phyloP scores from a whole-genome alignment of 2,888 invertebrate genomes.

The Lampropteryx suffumata region DNA sequence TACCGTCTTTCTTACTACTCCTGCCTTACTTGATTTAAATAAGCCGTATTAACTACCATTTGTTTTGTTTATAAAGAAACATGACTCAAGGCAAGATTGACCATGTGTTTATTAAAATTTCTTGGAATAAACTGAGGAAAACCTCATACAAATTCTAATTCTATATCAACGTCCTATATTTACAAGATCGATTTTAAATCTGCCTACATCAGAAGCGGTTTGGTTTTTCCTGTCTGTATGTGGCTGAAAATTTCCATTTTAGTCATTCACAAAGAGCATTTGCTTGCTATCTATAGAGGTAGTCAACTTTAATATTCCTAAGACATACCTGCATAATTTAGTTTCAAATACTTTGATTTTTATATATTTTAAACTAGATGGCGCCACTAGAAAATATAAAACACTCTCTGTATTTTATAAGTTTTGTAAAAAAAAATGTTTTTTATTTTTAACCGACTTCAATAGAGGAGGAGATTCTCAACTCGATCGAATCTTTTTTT shows the following conservation, averaged over 20 bases:
- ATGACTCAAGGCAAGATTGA: constrained; percentile 21
- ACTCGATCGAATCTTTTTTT: too few relatives aligned
- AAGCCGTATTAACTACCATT: constrained; percentile 2
- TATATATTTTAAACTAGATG: too few relatives aligned
- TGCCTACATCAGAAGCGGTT: constrained; percentile 17
- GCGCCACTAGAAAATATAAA: too few relatives aligned
- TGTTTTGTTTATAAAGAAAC: constrained; percentile 5
- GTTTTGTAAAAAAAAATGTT: too few relatives aligned
- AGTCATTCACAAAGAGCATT: too few relatives aligned
- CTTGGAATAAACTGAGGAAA: constrained; percentile 38
- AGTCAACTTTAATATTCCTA: too few relatives aligned
- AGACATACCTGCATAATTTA: too few relatives aligned
- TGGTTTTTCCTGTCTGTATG: constrained; percentile 23
- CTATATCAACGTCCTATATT: not conserved
- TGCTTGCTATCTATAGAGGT: too few relatives aligned
- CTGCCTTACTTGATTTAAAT: not conserved
- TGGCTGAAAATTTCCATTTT: not conserved
- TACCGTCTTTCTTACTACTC: not conserved
- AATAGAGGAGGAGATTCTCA: too few relatives aligned
- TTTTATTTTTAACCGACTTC: too few relatives aligned
- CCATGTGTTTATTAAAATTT: constrained; percentile 36
- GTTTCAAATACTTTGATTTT: too few relatives aligned
- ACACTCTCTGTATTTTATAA: too few relatives aligned
- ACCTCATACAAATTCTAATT: constrained; percentile 14
- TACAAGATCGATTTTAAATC: constrained; percentile 17